Conservation (phyloP, 2,888 invertebrate genomes). For the Drosophila formosana region DNA sequence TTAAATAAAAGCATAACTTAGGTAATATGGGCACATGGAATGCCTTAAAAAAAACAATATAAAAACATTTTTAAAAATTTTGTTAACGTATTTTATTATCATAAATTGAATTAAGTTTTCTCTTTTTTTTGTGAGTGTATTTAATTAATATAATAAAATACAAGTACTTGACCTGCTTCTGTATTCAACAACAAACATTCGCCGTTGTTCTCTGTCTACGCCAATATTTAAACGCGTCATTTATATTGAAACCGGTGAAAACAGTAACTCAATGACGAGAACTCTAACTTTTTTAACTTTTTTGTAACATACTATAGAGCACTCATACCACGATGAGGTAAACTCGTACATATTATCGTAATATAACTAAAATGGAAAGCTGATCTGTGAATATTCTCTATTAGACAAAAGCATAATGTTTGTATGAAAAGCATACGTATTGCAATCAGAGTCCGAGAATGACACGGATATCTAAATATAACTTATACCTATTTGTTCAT, state of each 20-base stretch:
- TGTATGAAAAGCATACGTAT: constrained; percentile 2
- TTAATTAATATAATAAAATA: constrained; percentile 13
- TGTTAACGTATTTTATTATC: constrained; percentile 20
- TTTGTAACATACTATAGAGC: constrained; percentile 8
- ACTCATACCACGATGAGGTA: neutral
- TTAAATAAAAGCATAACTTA: neutral
- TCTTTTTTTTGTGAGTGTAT: constrained; percentile 8
- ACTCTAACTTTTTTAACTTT: constrained; percentile 4
- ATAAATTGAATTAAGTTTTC: constrained; percentile 15
- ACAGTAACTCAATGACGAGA: constrained; percentile 19
- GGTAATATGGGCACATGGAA: constrained; percentile 22
- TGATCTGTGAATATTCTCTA: neutral
- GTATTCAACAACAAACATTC: constrained; percentile 21
- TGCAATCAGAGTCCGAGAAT: constrained; percentile 2
- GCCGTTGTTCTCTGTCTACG: constrained; percentile 2
- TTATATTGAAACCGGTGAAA: constrained; percentile 17
- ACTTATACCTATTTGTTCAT: constrained; percentile 21
- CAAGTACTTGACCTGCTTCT: constrained; percentile 23
- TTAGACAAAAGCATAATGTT: neutral
- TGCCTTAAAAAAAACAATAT: constrained; percentile 7
- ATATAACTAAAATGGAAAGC: neutral
- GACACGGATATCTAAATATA: constrained; percentile 19
- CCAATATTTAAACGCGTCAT: constrained; percentile 9
- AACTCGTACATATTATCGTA: neutral
- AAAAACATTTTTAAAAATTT: neutral